Evolutionary conservation across 2,113 vertebrate species (phyloP).

Genomic region (Ciconia stormi): DNA sequence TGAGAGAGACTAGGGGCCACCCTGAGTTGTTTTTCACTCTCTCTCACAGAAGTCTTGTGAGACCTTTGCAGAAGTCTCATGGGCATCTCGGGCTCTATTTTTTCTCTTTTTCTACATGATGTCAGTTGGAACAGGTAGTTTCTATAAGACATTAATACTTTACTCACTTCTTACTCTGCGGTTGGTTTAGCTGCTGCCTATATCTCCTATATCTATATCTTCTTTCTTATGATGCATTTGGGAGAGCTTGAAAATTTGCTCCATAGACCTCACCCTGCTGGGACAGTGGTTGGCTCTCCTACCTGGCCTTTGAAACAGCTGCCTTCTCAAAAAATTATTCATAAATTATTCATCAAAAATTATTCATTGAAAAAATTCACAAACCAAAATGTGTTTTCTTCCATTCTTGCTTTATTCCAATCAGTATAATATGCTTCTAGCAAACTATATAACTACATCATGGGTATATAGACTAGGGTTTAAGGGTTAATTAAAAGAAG

Average conservation of each 20-base stretch:
- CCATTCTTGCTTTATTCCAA: not conserved
- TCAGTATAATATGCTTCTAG: not conserved
- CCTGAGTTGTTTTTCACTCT: not conserved
- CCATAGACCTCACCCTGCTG: not conserved
- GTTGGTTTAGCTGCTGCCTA: not conserved
- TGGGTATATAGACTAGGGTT: not conserved
- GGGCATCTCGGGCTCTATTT: not conserved
- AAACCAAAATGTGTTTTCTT: not conserved
- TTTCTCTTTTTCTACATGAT: not conserved
- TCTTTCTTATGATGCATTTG: not conserved
- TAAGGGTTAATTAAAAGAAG: not conserved
- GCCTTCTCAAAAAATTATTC: not conserved
- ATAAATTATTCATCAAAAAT: not conserved
- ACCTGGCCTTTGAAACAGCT: not conserved
- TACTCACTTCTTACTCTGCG: not conserved
- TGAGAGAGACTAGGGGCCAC: not conserved
- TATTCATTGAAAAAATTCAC: not conserved
- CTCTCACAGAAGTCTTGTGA: not conserved
- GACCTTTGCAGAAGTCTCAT: not conserved
- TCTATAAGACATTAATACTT: not conserved
- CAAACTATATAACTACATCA: not conserved
- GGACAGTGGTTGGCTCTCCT: not conserved
- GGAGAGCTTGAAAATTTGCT: not conserved
- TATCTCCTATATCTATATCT: not conserved
- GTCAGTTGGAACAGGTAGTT: not conserved